Conservation (phyloP, 2,797 vertebrate genomes). For the Gymnothorax javanicus region DNA sequence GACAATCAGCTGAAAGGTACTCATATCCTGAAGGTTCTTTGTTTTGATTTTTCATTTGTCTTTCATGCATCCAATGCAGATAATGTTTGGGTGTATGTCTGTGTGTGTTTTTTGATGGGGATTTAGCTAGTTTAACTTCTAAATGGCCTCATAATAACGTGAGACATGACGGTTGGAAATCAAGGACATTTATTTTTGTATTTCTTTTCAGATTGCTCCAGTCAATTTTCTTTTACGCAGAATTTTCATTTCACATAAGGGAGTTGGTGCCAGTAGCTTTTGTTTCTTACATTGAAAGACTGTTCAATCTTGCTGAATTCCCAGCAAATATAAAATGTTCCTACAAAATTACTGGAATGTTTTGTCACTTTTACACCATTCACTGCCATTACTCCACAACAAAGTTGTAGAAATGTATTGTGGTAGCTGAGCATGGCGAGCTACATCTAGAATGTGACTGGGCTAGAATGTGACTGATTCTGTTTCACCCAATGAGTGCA, state of each 20-base stretch:
- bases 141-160: background rate
- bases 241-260: conserved; percentile 6
- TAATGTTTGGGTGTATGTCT: conserved; percentile 29
- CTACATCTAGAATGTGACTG: background rate
- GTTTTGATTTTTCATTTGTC: background rate
- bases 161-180: background rate
- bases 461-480: background rate
- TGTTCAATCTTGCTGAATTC: background rate
- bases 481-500: background rate
- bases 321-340: too few species aligned
- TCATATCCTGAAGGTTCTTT: background rate
- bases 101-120: background rate
- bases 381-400: too few species aligned
- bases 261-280: background rate
- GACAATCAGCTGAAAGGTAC: conserved; percentile 16
- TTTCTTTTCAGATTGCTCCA: background rate
- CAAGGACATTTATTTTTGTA: background rate
- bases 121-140: background rate
- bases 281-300: background rate
- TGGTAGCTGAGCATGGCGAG: background rate
- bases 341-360: too few species aligned
- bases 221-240: background rate
- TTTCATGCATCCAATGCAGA: background rate
- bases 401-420: too few species aligned
- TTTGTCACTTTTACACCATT: too few species aligned